Conservation (phyloP, 2,113 vertebrate genomes). For the Ctenomys sociabilis region DNA sequence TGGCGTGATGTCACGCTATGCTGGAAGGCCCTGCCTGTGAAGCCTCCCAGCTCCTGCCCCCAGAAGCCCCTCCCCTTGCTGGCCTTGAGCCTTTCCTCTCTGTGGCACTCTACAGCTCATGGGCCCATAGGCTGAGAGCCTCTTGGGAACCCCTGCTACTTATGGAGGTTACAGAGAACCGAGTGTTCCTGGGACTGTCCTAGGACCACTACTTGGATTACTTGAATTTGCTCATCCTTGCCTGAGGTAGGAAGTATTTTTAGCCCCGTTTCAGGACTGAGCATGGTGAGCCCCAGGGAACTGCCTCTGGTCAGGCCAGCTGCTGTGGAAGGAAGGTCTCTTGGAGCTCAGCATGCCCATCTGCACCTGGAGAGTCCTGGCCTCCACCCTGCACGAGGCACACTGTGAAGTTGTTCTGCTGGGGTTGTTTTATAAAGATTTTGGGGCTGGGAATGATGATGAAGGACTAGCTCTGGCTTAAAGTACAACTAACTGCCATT, state of each 20-base stretch:
- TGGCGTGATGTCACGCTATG: not conserved
- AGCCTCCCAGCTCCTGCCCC: not conserved
- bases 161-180: not conserved
- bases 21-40: accelerated
- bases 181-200: not conserved
- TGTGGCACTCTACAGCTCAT: accelerated
- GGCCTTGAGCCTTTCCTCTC: not conserved
- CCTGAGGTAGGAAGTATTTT: not conserved
- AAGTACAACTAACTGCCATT: too few species aligned
- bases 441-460: not conserved
- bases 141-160: not conserved
- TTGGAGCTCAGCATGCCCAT: not conserved
- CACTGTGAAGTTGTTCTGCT: not conserved
- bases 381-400: too few species aligned
- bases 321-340: not conserved
- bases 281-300: accelerated
- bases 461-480: not conserved
- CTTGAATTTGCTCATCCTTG: not conserved
- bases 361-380: accelerated
- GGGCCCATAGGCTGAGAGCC: not conserved
- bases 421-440: not conserved
- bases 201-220: not conserved
- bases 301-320: not conserved
- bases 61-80: accelerated
- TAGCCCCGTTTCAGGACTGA: not conserved